These are phyloP conservation scores for Sinodicranocentrus sp. DNA, from an alignment of 2,888 invertebrate species.

Conservation along the genomic window DNA sequence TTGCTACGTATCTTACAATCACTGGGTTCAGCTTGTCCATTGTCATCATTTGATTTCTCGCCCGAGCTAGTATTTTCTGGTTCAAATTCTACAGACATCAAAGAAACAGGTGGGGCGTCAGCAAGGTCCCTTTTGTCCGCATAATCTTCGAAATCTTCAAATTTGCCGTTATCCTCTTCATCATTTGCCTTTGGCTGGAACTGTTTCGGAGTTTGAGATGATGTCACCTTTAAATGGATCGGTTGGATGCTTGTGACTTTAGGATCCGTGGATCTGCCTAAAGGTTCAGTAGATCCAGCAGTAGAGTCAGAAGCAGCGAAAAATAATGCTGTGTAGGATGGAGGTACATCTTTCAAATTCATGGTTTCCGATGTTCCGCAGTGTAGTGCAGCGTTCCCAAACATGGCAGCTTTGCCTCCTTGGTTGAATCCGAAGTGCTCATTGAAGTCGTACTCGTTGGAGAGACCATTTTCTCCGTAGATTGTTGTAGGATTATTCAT, in stretches of 20 bases:
- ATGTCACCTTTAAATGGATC: conserved; percentile 57
- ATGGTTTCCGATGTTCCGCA: not conserved
- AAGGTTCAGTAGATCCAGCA: not conserved
- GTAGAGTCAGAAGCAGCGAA: conserved; percentile 45
- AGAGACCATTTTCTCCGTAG: conserved; percentile 36
- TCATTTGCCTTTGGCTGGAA: not conserved
- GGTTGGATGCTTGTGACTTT: conserved; percentile 52
- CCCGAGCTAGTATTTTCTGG: too few relatives aligned
- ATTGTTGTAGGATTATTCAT: conserved; percentile 36
- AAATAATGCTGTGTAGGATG: conserved; percentile 53
- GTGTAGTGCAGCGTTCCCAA: conserved; percentile 10
- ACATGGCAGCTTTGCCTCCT: conserved; percentile 25
- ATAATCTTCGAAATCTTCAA: conserved; percentile 10
- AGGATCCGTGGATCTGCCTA: not conserved
- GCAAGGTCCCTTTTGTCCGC: not conserved
- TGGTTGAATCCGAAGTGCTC: conserved; percentile 48
- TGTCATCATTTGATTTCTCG: too few relatives aligned
- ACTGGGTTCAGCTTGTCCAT: too few relatives aligned
- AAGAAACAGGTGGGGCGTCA: conserved; percentile 41
- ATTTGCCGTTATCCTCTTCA: not conserved
- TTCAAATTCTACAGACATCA: conserved; percentile 52
- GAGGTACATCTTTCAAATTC: conserved; percentile 44
- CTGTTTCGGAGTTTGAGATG: not conserved
- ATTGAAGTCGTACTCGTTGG: conserved; percentile 48
- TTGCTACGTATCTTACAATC: too few relatives aligned